Conservation (phyloP, 2,113 vertebrate species). For the Triplophysa siluroides region DNA sequence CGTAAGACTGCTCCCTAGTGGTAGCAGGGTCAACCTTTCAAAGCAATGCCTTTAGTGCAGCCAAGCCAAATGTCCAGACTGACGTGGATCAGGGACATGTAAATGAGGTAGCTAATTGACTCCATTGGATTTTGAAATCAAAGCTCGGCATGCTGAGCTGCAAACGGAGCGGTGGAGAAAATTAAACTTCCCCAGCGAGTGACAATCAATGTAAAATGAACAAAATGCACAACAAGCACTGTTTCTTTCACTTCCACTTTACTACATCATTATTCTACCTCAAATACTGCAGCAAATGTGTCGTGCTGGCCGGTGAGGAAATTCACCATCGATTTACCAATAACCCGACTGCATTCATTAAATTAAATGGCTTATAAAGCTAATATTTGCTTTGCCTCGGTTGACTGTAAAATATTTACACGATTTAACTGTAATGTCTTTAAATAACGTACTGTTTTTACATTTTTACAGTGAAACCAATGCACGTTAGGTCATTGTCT, state of each 20-base stretch:
- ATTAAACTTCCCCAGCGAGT: constrained; percentile 54
- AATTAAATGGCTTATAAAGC: neutral
- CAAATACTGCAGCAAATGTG: constrained; percentile 2
- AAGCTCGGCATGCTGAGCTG: constrained; percentile 56
- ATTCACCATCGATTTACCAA: constrained; percentile 34
- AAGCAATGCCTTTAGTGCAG: constrained; percentile 12
- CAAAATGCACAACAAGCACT: neutral
- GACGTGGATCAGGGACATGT: constrained; percentile 61
- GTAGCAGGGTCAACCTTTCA: neutral
- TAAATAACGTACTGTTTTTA: neutral
- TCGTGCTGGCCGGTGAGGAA: neutral
- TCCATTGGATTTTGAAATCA: constrained; percentile 78
- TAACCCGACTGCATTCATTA: neutral
- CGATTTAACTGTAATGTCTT: neutral
- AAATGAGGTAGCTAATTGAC: constrained; percentile 76
- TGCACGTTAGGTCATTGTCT: neutral
- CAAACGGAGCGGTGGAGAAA: constrained; percentile 71
- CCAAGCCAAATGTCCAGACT: neutral
- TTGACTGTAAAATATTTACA: neutral
- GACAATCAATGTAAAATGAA: constrained; percentile 38
- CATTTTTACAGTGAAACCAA: neutral
- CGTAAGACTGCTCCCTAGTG: constrained; percentile 20
- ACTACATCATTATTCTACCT: constrained; percentile 24
- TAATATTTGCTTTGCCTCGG: constrained; percentile 10
- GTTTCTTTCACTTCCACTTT: constrained; percentile 29